Evolutionary conservation across 2,888 invertebrate genomes (phyloP).

Genomic region (Tholera decimalis): DNA sequence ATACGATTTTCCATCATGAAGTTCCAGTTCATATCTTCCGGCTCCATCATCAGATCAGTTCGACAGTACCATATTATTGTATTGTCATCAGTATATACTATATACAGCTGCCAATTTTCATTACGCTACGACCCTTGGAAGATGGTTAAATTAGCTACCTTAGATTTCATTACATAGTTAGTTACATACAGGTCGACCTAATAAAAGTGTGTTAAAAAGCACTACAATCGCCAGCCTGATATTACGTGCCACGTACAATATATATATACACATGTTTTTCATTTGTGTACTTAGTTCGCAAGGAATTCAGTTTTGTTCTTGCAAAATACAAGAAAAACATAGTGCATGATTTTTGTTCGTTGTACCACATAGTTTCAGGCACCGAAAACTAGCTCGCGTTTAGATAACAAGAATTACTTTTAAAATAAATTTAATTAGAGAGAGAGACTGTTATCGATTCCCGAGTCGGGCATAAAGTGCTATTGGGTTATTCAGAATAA

Average conservation of each 20-base stretch:
- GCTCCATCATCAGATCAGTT: no score
- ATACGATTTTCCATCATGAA: no score
- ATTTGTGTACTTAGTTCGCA: slow-evolving; percentile 1
- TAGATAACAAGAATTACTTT: not conserved
- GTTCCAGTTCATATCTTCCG: no score
- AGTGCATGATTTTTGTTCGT: not conserved
- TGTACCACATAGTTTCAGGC: not conserved
- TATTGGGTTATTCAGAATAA: no score
- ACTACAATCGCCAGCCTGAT: not conserved
- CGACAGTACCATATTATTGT: no score
- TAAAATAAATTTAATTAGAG: not conserved
- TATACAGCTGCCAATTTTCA: no score
- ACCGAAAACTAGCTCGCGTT: not conserved
- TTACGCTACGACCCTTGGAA: no score
- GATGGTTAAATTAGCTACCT: no score
- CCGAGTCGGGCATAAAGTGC: no score
- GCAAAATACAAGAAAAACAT: slow-evolving; percentile 6
- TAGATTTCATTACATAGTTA: no score
- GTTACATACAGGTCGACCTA: no score
- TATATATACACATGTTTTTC: not conserved
- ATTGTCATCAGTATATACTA: no score
- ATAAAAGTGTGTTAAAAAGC: not conserved
- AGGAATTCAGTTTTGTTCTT: slow-evolving; percentile 5
- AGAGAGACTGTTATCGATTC: not conserved
- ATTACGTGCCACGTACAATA: not conserved